Evolutionary conservation across 2,797 vertebrate genomes (phyloP).

Genomic region (Cossypha dichroa): DNA sequence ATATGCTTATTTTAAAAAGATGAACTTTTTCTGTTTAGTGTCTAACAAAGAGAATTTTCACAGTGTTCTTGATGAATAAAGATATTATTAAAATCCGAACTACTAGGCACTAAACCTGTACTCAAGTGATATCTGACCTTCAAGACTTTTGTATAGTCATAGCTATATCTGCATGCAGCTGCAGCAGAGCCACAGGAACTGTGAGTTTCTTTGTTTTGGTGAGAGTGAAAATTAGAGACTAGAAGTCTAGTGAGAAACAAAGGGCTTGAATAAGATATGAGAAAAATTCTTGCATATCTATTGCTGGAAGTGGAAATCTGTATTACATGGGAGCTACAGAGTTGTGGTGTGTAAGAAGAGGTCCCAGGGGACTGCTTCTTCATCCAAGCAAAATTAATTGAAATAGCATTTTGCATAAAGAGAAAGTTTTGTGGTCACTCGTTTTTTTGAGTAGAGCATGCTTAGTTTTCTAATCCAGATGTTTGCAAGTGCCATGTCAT

Average conservation of each 20-base stretch:
- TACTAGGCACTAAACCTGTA: background rate
- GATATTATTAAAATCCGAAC: background rate
- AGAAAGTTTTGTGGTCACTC: background rate
- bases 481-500: background rate
- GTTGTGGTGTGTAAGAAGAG: background rate
- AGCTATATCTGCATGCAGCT: background rate
- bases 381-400: background rate
- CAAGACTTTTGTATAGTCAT: background rate
- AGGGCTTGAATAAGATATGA: background rate
- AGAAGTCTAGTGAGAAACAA: background rate
- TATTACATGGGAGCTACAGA: background rate
- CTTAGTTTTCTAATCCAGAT: background rate
- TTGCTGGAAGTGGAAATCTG: background rate
- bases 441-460: background rate
- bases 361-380: background rate
- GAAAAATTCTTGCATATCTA: background rate
- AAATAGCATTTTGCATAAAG: background rate
- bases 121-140: conserved; percentile 13
- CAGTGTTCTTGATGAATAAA: background rate
- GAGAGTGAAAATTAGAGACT: background rate
- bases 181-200: background rate
- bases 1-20: background rate
- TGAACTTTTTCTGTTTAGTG: background rate
- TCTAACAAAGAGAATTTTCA: background rate
- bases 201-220: background rate